phyloP scores from a whole-genome alignment of 2,113 vertebrate genomes.

The Ceratotherium simum region DNA sequence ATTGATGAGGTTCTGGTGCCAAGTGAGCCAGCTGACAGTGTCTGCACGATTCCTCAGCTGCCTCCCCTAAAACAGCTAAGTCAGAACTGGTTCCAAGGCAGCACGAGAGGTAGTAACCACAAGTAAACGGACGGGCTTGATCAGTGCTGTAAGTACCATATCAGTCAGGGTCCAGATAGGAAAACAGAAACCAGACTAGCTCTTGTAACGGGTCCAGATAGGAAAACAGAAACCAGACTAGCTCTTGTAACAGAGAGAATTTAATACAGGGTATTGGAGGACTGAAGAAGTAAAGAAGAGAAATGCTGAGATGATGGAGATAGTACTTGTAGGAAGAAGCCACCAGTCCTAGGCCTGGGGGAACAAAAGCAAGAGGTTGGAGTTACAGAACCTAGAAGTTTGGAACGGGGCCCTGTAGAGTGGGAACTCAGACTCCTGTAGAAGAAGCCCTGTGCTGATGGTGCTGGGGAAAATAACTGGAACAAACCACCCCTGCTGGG shows the following conservation, averaged over 20 bases:
- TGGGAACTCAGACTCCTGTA: background rate
- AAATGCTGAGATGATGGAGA: background rate
- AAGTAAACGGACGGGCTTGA: background rate
- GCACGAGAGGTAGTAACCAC: too few species aligned
- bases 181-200: background rate
- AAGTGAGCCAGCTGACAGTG: background rate
- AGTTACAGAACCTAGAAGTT: background rate
- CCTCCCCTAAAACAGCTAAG: background rate
- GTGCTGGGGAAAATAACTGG: background rate
- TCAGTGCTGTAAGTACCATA: background rate
- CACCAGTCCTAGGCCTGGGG: too few species aligned
- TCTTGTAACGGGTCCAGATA: background rate
- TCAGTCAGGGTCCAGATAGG: background rate
- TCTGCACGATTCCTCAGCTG: background rate
- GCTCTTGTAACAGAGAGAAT: background rate
- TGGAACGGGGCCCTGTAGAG: background rate
- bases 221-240: background rate
- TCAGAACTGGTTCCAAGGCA: background rate
- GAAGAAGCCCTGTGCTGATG: background rate
- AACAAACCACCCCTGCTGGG: background rate
- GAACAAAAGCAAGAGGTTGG: background rate
- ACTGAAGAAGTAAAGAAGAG: background rate
- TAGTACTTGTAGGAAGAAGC: background rate
- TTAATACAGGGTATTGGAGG: background rate
- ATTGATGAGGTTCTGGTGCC: background rate